Evolutionary conservation across 30 jellyfish, hydroid and myxozoan species (phyloP).

Genomic region (Hydractinia echinata): DNA sequence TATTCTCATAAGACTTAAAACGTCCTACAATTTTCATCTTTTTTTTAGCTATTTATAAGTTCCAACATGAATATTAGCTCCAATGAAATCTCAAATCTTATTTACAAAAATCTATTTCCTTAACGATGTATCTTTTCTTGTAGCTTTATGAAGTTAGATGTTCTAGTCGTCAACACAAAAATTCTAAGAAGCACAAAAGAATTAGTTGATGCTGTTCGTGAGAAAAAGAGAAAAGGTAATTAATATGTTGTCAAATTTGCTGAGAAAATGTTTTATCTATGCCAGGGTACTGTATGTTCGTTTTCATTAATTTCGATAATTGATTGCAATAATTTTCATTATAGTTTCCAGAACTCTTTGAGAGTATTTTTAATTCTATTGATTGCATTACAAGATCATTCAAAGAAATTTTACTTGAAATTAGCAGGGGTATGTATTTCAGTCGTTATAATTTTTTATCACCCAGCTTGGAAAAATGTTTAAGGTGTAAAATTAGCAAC

Average conservation of each 20-base stretch:
- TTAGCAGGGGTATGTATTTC: conserved; percentile 12
- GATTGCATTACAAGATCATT: conserved; percentile 14
- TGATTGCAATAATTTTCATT: background rate
- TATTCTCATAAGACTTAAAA: too few species aligned
- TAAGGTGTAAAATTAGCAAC: too few species aligned
- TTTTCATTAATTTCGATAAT: background rate
- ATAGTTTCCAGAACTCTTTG: conserved; percentile 22
- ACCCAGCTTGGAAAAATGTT: too few species aligned
- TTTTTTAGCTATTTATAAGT: too few species aligned
- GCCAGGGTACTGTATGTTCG: background rate
- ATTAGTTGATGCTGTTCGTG: conserved; percentile 39
- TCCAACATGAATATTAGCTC: too few species aligned
- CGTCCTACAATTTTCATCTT: too few species aligned
- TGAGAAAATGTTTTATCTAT: background rate
- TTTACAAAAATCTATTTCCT: too few species aligned
- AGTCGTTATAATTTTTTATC: background rate
- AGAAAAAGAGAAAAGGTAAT: conserved; percentile 39
- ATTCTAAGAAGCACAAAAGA: conserved; percentile 39
- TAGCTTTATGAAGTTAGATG: conserved; percentile 20
- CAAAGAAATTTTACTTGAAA: background rate
- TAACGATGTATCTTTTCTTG: too few species aligned
- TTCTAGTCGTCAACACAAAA: conserved; percentile 32
- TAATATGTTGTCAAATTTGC: background rate
- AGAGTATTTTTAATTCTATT: conserved; percentile 26
- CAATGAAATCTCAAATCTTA: too few species aligned